These are phyloP conservation scores for Mesembrinibis cayennensis DNA, from an alignment of 2,113 vertebrate genomes.

Conservation along the genomic window DNA sequence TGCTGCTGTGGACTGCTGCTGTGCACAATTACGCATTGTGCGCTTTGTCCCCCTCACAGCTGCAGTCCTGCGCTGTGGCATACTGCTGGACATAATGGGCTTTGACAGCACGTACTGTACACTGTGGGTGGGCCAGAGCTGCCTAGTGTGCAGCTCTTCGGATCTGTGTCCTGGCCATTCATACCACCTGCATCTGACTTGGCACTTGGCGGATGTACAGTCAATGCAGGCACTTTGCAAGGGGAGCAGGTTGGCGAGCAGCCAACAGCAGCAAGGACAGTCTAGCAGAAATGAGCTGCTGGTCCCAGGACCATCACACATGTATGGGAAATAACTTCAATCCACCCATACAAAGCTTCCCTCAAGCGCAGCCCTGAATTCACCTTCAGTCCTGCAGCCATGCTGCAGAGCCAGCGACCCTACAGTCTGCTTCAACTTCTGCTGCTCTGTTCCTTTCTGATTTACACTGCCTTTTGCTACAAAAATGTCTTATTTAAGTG, in stretches of 20 bases:
- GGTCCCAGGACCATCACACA: neutral
- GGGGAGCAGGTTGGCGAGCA: neutral
- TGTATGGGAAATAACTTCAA: neutral
- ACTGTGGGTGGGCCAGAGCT: neutral
- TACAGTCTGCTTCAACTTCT: neutral
- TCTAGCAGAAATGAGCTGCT: neutral
- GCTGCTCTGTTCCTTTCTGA: neutral
- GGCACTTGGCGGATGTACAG: neutral
- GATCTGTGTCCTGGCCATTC: neutral
- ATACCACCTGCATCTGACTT: neutral
- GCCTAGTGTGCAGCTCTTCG: neutral
- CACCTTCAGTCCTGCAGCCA: neutral
- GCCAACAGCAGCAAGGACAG: neutral
- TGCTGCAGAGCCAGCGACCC: neutral
- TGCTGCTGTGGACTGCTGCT: neutral
- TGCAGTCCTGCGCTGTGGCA: neutral
- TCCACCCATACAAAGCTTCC: neutral
- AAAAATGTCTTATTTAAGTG: neutral
- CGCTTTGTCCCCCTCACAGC: neutral
- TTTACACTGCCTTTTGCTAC: neutral
- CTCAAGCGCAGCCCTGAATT: neutral
- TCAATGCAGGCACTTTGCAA: neutral
- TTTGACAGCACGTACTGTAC: neutral
- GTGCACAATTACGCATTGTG: neutral
- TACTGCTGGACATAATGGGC: neutral